Percentiles rank a stretch among this genome's conserved stretches.
These are phyloP conservation scores for Australoheros scitulus DNA, from an alignment of 2,113 vertebrate species.

Conservation along the genomic window DNA sequence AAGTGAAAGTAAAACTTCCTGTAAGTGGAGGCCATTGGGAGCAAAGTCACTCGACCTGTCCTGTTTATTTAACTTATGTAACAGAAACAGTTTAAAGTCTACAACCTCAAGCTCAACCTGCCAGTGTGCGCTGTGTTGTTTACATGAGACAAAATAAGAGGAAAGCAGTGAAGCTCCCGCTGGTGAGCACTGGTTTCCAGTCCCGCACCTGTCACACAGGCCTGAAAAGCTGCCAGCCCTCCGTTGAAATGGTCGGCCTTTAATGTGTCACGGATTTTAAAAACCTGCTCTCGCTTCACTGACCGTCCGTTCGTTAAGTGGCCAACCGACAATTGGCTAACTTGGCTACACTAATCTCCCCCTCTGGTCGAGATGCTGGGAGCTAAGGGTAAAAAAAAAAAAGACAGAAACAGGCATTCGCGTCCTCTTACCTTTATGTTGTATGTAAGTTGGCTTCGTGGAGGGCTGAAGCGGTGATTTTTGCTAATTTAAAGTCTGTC, in stretches of 20 bases:
- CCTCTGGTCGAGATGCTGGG: background rate
- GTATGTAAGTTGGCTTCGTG: background rate
- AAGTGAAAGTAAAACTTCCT: constrained; percentile 3
- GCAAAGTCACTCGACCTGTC: background rate
- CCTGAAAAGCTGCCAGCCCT: background rate
- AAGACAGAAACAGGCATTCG: background rate
- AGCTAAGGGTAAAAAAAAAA: background rate
- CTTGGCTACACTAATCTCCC: constrained; percentile 23
- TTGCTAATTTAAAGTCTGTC: background rate
- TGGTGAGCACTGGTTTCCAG: background rate
- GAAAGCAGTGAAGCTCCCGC: background rate
- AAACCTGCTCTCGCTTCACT: too few species aligned
- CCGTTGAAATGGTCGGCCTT: background rate
- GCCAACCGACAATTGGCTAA: constrained; percentile 2
- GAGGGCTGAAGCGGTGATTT: background rate
- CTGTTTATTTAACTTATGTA: background rate
- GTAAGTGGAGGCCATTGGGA: background rate
- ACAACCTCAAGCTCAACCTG: background rate
- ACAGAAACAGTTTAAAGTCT: background rate
- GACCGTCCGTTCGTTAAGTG: background rate
- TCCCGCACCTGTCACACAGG: background rate
- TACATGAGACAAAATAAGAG: background rate
- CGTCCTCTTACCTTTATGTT: background rate
- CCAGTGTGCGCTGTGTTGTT: background rate
- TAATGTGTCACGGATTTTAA: background rate